Conservation (phyloP, 2,797 vertebrate species). For the Leontopithecus rosalia region DNA sequence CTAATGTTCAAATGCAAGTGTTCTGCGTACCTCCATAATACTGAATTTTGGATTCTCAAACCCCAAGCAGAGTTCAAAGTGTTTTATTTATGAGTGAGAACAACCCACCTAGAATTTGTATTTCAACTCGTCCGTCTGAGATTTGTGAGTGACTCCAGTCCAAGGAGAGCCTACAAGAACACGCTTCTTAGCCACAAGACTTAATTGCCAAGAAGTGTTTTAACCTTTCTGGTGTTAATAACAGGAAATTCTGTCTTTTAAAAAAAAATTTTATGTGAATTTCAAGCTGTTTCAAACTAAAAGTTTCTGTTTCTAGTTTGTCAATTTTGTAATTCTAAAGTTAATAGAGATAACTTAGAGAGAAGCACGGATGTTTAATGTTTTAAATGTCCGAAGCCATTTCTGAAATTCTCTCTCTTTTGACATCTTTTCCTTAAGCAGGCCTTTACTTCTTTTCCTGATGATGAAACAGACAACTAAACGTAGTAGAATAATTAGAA, state of each 20-base stretch:
- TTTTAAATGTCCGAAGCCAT: constrained; percentile 12
- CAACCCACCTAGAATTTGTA: not conserved
- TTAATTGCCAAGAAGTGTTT: constrained; percentile 41
- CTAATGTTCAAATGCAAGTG: not conserved
- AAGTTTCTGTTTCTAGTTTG: constrained; percentile 52
- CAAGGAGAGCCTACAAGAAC: not conserved
- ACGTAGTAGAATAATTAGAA: not conserved
- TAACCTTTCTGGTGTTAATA: not conserved
- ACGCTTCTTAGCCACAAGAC: not conserved
- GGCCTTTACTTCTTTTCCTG: not conserved
- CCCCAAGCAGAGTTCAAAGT: not conserved
- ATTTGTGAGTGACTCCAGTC: constrained; percentile 22
- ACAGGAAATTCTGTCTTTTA: not conserved
- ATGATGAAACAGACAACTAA: not conserved
- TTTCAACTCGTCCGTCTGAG: constrained; percentile 11
- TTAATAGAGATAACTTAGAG: constrained; percentile 52
- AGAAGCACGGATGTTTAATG: constrained; percentile 23
- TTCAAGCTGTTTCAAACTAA: constrained; percentile 28
- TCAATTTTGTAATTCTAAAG: constrained; percentile 53
- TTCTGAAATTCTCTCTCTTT: constrained; percentile 37
- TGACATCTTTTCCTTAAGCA: not conserved
- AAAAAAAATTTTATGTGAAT: not conserved
- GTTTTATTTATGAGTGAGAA: constrained; percentile 14
- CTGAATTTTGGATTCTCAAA: not conserved
- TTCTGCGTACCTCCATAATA: not conserved